These are phyloP conservation scores for Ryuthela nishihirai DNA, from an alignment of 2,888 invertebrate genomes.

Conservation along the genomic window DNA sequence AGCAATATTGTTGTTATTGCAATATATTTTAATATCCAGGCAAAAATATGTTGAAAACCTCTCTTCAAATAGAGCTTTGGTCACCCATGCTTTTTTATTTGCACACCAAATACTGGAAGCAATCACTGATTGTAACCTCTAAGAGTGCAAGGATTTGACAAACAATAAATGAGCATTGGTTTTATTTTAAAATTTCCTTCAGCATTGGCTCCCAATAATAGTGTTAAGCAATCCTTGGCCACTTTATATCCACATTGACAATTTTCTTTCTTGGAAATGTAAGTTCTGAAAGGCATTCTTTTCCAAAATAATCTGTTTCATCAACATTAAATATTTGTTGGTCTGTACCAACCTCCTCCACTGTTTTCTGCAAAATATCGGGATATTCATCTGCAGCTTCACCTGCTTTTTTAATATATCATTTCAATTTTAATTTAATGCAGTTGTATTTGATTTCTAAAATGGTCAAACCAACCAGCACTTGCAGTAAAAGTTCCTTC, in stretches of 20 bases:
- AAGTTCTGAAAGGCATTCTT: constrained; percentile 34
- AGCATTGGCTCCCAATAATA: constrained; percentile 46
- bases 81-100: constrained; percentile 47
- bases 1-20: constrained; percentile 5
- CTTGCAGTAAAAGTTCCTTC: constrained; percentile 25
- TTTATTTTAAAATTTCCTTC: constrained; percentile 45
- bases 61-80: constrained; percentile 42
- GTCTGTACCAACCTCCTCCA: constrained; percentile 8
- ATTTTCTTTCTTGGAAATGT: constrained; percentile 12
- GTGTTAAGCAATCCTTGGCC: constrained; percentile 44
- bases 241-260: constrained; percentile 29
- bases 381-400: not conserved
- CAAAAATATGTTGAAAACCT: constrained; percentile 38
- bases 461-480: constrained; percentile 36
- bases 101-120: constrained; percentile 47
- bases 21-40: constrained; percentile 20
- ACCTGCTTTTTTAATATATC: not conserved
- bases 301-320: constrained; percentile 40
- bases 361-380: not conserved
- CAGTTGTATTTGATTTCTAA: constrained; percentile 21
- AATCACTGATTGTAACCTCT: constrained; percentile 42
- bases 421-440: too few relatives aligned
- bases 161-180: constrained; percentile 46
- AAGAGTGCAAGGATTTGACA: constrained; percentile 46
- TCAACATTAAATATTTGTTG: constrained; percentile 35